phyloP scores from a whole-genome alignment of 2,888 invertebrate species.

The Schizotus pectinicornis region DNA sequence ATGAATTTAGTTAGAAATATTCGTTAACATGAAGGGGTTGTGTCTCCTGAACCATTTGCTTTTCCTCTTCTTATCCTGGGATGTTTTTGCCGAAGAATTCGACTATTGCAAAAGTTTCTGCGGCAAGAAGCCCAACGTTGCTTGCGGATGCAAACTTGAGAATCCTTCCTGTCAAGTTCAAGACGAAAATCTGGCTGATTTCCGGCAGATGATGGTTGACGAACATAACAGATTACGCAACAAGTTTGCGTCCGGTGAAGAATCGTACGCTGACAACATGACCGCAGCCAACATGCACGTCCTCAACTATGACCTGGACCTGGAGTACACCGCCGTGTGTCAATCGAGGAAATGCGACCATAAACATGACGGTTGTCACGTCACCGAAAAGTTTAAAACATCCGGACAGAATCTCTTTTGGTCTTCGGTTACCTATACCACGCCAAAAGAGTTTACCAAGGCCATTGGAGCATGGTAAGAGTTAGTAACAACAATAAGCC shows the following conservation, averaged over 20 bases:
- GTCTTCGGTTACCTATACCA: background rate
- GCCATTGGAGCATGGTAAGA: background rate
- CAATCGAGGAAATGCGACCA: background rate
- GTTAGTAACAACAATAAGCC: background rate
- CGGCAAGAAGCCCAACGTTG: background rate
- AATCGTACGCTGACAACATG: background rate
- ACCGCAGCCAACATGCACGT: background rate
- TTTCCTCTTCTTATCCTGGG: no score
- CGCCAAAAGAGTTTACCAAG: background rate
- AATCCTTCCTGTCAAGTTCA: background rate
- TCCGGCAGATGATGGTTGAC: background rate
- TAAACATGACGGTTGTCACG: background rate
- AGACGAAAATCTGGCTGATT: background rate
- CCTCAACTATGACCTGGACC: background rate
- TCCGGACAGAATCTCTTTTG: background rate
- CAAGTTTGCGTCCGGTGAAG: background rate
- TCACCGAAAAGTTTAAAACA: background rate
- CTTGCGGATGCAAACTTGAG: background rate
- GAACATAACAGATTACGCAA: background rate
- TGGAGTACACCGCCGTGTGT: background rate
- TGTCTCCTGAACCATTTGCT: no score
- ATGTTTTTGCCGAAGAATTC: no score
- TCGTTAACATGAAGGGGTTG: no score
- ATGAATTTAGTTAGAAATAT: no score
- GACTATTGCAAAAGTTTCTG: background rate